Conservation (phyloP, 2,797 vertebrate genomes). For the Gambelia wislizenii region DNA sequence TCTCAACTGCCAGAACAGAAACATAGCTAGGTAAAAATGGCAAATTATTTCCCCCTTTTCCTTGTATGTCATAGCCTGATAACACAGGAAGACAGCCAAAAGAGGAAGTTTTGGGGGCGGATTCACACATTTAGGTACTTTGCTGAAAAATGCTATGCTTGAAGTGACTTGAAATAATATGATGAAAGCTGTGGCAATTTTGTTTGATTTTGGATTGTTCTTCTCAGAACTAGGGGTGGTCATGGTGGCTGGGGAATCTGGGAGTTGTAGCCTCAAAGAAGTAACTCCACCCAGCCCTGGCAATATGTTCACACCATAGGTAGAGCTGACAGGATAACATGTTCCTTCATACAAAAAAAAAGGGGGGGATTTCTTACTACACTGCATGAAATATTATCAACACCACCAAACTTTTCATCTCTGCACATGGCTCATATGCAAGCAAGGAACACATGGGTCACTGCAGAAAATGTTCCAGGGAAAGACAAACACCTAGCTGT, state of each 20-base stretch:
- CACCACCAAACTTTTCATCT: no score
- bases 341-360: no score
- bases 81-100: constrained; percentile 11
- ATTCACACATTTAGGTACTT: constrained; percentile 14
- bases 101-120: constrained; percentile 2
- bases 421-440: not conserved
- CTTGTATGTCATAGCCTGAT: not conserved
- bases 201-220: not conserved
- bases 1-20: constrained; percentile 15
- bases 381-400: no score
- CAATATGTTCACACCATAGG: no score
- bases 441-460: not conserved
- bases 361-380: no score
- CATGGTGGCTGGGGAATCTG: no score
- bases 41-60: not conserved
- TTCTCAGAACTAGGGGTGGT: not conserved
- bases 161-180: not conserved
- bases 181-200: not conserved
- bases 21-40: constrained; percentile 18
- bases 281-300: no score
- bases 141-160: constrained; percentile 17
- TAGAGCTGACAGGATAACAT: no score
- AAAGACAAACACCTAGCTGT: no score
- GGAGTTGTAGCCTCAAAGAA: no score
- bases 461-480: not conserved